These are phyloP conservation scores for Thereuonema tuberculata DNA, from an alignment of 1,140 invertebrate species.

Conservation along the genomic window DNA sequence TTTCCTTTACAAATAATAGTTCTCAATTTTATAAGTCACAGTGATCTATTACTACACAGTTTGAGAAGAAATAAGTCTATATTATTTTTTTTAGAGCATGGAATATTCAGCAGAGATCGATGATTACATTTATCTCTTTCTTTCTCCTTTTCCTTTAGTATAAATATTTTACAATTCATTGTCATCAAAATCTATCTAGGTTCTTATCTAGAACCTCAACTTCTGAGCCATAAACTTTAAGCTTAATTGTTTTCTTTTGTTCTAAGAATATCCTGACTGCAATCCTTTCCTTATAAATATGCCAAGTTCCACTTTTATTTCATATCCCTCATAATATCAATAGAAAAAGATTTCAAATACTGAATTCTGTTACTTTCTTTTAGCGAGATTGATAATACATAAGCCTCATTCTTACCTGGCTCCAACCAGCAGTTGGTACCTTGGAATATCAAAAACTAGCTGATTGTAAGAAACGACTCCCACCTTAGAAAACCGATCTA, in stretches of 20 bases:
- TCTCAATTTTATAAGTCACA: too few species aligned
- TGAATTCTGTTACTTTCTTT: not conserved
- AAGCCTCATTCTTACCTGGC: conserved; percentile 44
- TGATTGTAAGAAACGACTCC: conserved; percentile 56
- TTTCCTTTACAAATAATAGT: too few species aligned
- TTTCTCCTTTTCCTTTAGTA: too few species aligned
- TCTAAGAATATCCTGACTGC: not conserved
- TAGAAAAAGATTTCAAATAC: not conserved
- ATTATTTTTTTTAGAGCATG: too few species aligned
- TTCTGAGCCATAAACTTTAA: not conserved
- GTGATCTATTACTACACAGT: too few species aligned
- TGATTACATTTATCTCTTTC: too few species aligned
- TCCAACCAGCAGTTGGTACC: conserved; percentile 64
- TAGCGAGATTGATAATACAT: conserved; percentile 1
- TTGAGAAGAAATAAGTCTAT: too few species aligned
- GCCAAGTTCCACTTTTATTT: not conserved
- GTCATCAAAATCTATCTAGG: too few species aligned
- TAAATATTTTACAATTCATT: too few species aligned
- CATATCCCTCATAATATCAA: not conserved
- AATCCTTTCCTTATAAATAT: not conserved
- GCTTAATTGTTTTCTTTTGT: not conserved
- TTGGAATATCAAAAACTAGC: conserved; percentile 63
- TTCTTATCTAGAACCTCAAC: too few species aligned
- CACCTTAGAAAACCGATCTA: conserved; percentile 41
- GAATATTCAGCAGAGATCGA: too few species aligned